A percentile compares a stretch with the other conserved stretches of the same genome.
These are phyloP conservation scores for Serilophus lunatus DNA, from an alignment of 2,113 vertebrate genomes.

Conservation along the genomic window DNA sequence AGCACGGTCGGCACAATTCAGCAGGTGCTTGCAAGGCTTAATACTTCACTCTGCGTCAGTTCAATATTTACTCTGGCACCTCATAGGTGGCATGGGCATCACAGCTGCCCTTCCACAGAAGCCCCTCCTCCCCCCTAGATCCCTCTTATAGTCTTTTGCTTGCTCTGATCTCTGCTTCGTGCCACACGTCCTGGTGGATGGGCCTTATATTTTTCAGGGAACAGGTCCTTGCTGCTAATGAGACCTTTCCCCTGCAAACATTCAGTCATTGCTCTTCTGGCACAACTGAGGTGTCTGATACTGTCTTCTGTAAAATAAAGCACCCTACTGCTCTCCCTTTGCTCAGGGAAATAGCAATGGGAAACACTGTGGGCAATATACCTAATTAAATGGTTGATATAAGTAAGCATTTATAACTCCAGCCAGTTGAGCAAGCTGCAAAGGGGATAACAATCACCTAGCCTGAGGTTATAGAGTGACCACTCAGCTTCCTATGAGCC, in stretches of 20 bases:
- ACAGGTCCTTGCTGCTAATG: rapidly evolving
- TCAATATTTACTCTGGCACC: no score
- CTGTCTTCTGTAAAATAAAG: neutral
- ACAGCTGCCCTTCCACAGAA: rapidly evolving
- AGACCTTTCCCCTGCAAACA: neutral
- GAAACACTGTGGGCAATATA: neutral
- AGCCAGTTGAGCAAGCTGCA: neutral
- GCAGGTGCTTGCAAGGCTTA: no score
- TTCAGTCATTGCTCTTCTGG: neutral
- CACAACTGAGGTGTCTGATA: neutral
- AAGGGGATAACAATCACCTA: neutral
- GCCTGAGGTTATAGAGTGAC: neutral
- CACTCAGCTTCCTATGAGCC: rapidly evolving
- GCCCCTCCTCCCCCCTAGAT: neutral
- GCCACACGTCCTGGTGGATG: neutral
- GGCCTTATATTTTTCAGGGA: neutral
- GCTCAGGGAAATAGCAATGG: neutral
- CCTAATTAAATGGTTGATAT: neutral
- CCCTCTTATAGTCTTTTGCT: neutral
- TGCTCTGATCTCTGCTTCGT: neutral
- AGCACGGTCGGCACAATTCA: rapidly evolving
- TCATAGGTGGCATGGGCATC: neutral
- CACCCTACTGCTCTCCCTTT: neutral
- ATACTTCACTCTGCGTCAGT: neutral
- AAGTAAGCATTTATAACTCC: neutral